These are phyloP conservation scores for Macrocentrus cingulum DNA, from an alignment of 1,140 invertebrate genomes.

Conservation along the genomic window DNA sequence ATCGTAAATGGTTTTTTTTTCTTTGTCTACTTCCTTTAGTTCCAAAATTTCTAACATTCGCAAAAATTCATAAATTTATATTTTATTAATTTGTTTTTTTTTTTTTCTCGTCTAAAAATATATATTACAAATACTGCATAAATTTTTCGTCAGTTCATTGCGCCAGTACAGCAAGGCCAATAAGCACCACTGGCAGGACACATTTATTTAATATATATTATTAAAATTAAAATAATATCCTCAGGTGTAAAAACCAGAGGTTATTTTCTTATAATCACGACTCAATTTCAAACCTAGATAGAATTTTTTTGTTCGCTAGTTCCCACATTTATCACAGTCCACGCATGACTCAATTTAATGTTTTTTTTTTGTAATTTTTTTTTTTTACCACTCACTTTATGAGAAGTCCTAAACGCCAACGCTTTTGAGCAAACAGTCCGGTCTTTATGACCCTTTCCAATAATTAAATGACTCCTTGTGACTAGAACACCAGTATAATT, in stretches of 20 bases:
- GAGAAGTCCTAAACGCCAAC: constrained; percentile 55
- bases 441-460: constrained; percentile 4
- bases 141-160: constrained; percentile 31
- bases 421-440: constrained; percentile 49
- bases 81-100: constrained; percentile 9
- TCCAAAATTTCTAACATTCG: background rate
- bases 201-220: constrained; percentile 1
- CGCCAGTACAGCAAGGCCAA: constrained; percentile 29
- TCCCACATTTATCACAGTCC: constrained; percentile 57
- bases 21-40: background rate
- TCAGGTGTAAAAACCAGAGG: constrained; percentile 15
- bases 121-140: constrained; percentile 29
- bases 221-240: background rate
- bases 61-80: background rate
- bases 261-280: constrained; percentile 26
- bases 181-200: constrained; percentile 39
- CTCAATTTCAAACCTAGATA: constrained; percentile 28
- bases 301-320: constrained; percentile 37
- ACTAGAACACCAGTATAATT: constrained; percentile 50
- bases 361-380: too few relatives aligned
- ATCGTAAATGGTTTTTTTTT: too few relatives aligned
- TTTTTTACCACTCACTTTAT: constrained; percentile 34
- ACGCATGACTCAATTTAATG: constrained; percentile 55
- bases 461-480: constrained; percentile 46
- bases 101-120: constrained; percentile 24